These are phyloP conservation scores for Etia nguti DNA, from an alignment of 2,113 vertebrate genomes.

Conservation along the genomic window DNA sequence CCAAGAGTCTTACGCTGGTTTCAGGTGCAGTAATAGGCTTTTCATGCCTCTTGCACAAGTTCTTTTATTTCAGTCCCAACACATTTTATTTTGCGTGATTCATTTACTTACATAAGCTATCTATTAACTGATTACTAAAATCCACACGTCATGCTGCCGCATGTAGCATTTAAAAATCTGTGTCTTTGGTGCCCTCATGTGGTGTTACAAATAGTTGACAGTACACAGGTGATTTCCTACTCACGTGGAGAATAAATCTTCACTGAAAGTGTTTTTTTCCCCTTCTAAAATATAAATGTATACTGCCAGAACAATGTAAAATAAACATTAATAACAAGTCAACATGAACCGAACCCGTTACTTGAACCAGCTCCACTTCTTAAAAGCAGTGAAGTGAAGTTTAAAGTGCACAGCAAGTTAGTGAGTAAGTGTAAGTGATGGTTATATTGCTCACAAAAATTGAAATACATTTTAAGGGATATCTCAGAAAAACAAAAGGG, in stretches of 20 bases:
- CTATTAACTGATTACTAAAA: background rate
- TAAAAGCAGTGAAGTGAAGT: background rate
- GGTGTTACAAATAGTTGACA: background rate
- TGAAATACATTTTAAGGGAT: background rate
- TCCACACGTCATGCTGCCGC: rapidly evolving
- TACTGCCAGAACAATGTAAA: background rate
- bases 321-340: background rate
- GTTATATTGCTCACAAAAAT: background rate
- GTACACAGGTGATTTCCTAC: background rate
- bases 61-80: background rate
- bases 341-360: background rate
- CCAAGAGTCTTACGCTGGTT: background rate
- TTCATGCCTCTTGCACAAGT: background rate
- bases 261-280: background rate
- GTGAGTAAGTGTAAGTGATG: background rate
- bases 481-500: background rate
- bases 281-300: background rate
- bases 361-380: background rate
- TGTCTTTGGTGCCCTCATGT: background rate
- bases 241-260: background rate
- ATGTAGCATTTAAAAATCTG: background rate
- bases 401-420: background rate
- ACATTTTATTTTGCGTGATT: background rate
- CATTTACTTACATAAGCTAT: background rate
- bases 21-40: background rate